Base-by-base conservation (phyloP, 1,140 invertebrate genomes). In the Drosophila biarmipes region DNA sequence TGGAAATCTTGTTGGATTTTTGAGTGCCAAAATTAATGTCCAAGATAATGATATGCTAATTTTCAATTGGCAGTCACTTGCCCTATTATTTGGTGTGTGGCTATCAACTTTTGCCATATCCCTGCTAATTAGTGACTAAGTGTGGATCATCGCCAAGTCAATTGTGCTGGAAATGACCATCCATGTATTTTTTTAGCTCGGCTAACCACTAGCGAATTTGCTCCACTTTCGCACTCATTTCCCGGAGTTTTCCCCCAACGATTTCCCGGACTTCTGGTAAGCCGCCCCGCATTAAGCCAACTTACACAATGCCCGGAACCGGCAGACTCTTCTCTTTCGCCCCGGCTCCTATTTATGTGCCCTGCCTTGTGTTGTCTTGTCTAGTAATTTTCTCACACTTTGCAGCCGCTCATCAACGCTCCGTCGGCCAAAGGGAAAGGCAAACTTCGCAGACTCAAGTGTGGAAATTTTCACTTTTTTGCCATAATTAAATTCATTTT, bases 401-500 rank as follows among this genome's bases (percentile, higher is more conserved):
- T 74, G 64, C 72, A 54, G 15, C 48, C 53, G 79, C 84, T 89
- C 78, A 89, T 82, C 81, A 81, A 87, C 82, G 68, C 58, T 45
- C 49, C 43, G 61, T 40, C 72, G 45, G 55, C 64, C 51, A 52
- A 52, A 56, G 51, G 66, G 56, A 68, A 74, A 57, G 78, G 74
- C 37, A 89, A 89, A 90, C 78, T 90, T 87, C 61, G 42, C 82
- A 74, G 76, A 78, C 80, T 79, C 63, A 82, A 91, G 90, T 90
- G 82, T 91, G 80, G 79, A 85, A 86, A 82, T 80, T 89, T 85
- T 91, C 80, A 90, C 86, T 90, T 90, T 86, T 85, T 73, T 82
- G 68, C 73, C 71, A 87, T 90, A 90, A 90, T 90, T 90, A 90
- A 90, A 90, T 90, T 90, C 81, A 78, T 90, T 80, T 82, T 90